Evolutionary conservation across 1,140 invertebrate species (phyloP).

Genomic region (fruit fly (Drosophila melanogaster)): Release_6_plus_ISO1_MT NT_033777.3:15013501-15014000

Average conservation of each 20-base stretch:
- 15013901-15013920: constrained; percentile 27
- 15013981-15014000: constrained; percentile 28
- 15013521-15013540: too few relatives aligned
- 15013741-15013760: constrained; percentile 55
- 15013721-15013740: constrained; percentile 41
- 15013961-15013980: constrained; percentile 31
- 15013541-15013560: not conserved
- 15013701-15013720: constrained; percentile 13
- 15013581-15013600: not conserved
- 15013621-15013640: not conserved
- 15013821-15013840: constrained; percentile 68
- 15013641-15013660: constrained; percentile 40
- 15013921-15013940: constrained; percentile 22
- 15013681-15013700: constrained; percentile 4
- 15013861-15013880: constrained; percentile 72
- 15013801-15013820: constrained; percentile 72
- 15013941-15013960: constrained; percentile 11
- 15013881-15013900: constrained; percentile 44
- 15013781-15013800: constrained; percentile 37
- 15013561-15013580: not conserved
- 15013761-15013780: constrained; percentile 69
- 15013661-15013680: constrained; percentile 41
- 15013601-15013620: not conserved
- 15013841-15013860: constrained; percentile 82
- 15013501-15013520: too few relatives aligned